These are phyloP conservation scores for Glaucopsyche alexis DNA, from an alignment of 2,888 invertebrate species.

Conservation along the genomic window DNA sequence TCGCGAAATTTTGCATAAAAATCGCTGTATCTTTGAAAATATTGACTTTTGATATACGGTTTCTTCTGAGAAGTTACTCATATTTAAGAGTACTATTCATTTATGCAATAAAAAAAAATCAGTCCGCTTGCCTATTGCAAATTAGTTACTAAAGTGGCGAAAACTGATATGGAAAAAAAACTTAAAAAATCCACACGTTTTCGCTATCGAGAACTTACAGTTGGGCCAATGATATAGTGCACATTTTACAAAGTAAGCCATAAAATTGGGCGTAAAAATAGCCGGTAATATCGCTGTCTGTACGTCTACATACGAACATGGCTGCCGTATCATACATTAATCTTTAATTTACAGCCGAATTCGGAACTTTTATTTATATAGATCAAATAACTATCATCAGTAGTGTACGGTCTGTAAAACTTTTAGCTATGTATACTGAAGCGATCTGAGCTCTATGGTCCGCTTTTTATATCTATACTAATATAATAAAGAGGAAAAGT, in stretches of 20 bases:
- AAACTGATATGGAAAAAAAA: background rate
- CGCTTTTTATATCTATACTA: no score
- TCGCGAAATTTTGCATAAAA: no score
- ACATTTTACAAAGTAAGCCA: slow-evolving; percentile 71
- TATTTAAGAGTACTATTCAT: no score
- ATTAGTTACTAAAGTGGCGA: background rate
- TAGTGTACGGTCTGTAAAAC: background rate
- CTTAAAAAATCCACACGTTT: background rate
- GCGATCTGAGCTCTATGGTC: no score
- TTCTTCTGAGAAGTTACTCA: no score
- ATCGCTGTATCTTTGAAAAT: no score
- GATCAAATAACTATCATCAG: background rate
- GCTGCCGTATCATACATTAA: slow-evolving; percentile 21
- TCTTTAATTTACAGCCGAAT: slow-evolving; percentile 18
- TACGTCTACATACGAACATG: slow-evolving; percentile 39
- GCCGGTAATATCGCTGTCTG: slow-evolving; percentile 50
- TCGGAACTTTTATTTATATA: slow-evolving; percentile 9
- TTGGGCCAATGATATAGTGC: slow-evolving; percentile 65
- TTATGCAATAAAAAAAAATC: no score
- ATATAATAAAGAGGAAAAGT: no score
- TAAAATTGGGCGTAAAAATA: slow-evolving; percentile 63
- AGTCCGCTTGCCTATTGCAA: no score
- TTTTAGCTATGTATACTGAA: no score
- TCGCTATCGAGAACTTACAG: slow-evolving; percentile 43
- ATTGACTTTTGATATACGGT: no score